Conservation (phyloP, 1,140 invertebrate genomes). For the Euura lappo region DNA sequence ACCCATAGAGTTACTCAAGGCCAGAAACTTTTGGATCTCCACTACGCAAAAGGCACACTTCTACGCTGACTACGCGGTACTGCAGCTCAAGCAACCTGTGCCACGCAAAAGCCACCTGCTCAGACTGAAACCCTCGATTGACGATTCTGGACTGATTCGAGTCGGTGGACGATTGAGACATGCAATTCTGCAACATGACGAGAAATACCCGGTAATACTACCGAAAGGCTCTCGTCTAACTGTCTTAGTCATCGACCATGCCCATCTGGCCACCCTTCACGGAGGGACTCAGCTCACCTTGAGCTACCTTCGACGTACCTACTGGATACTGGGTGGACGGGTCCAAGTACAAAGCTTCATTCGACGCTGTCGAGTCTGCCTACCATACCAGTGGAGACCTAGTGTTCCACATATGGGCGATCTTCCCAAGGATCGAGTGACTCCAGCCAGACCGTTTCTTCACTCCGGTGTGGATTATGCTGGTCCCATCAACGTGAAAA, state of each 20-base stretch:
- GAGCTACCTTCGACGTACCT: conserved; percentile 22
- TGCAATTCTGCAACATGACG: conserved; percentile 13
- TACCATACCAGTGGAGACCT: conserved; percentile 25
- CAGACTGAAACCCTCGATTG: conserved; percentile 18
- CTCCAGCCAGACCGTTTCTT: conserved; percentile 37
- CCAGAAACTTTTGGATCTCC: not conserved
- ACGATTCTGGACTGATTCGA: conserved; percentile 21
- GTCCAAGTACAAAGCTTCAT: too few species aligned
- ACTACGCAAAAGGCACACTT: not conserved
- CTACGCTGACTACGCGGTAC: not conserved
- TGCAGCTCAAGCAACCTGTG: not conserved
- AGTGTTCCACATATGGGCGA: conserved; percentile 39
- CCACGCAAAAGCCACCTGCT: too few species aligned
- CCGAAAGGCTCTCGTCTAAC: conserved; percentile 23
- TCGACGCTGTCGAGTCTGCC: too few species aligned
- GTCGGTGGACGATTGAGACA: conserved; percentile 31
- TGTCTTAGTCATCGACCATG: conserved; percentile 33
- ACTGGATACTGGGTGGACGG: conserved; percentile 38
- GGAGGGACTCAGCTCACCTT: conserved; percentile 41
- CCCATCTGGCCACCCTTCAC: conserved; percentile 41
- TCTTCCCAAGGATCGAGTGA: conserved; percentile 33
- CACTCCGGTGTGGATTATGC: conserved; percentile 50
- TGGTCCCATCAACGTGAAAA: conserved; percentile 43
- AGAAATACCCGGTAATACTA: conserved; percentile 28
- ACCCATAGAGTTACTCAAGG: not conserved